Percentiles rank a stretch among this genome's conserved stretches.
Conservation (phyloP, 2,797 vertebrate genomes). For the Sebastes hubbsi region DNA sequence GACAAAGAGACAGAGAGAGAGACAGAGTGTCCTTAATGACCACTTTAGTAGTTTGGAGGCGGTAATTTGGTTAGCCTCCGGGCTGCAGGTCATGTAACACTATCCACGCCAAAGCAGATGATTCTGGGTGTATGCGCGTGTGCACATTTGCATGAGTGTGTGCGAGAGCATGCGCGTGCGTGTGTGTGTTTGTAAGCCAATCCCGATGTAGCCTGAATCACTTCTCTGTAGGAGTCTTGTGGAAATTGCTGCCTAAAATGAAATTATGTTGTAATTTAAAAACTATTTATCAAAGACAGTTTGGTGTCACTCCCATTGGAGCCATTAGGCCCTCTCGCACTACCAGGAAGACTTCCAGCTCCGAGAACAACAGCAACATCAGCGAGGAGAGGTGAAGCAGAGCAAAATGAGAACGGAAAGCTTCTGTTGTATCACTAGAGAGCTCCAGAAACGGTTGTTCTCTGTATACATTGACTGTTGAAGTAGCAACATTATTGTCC, state of each 20-base stretch:
- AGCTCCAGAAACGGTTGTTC: not conserved
- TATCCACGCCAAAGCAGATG: slow-evolving; percentile 78
- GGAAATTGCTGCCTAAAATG: slow-evolving; percentile 77
- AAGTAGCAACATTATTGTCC: not conserved
- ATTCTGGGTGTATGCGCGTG: slow-evolving; percentile 57
- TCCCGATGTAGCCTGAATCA: slow-evolving; percentile 66
- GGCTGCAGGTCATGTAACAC: slow-evolving; percentile 85
- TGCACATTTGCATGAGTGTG: slow-evolving; percentile 60
- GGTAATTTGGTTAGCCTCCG: slow-evolving; percentile 82
- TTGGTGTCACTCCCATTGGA: slow-evolving; percentile 81
- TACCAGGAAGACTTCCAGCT: slow-evolving; percentile 61
- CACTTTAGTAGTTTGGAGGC: slow-evolving; percentile 85
- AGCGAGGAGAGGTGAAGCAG: slow-evolving; percentile 1
- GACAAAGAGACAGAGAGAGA: slow-evolving; percentile 35
- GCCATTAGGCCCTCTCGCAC: slow-evolving; percentile 72
- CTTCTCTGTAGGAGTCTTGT: slow-evolving; percentile 74
- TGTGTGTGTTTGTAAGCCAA: slow-evolving; percentile 59
- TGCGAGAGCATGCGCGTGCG: not conserved
- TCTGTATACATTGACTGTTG: not conserved
- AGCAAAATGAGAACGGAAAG: slow-evolving; percentile 5
- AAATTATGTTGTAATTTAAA: slow-evolving; percentile 82
- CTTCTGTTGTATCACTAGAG: not conserved
- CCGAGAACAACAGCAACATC: slow-evolving; percentile 15
- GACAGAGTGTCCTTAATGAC: slow-evolving; percentile 82
- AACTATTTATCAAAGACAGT: slow-evolving; percentile 82